These are phyloP conservation scores for Machimus atricapillus DNA, from an alignment of 2,888 invertebrate genomes.

Conservation along the genomic window DNA sequence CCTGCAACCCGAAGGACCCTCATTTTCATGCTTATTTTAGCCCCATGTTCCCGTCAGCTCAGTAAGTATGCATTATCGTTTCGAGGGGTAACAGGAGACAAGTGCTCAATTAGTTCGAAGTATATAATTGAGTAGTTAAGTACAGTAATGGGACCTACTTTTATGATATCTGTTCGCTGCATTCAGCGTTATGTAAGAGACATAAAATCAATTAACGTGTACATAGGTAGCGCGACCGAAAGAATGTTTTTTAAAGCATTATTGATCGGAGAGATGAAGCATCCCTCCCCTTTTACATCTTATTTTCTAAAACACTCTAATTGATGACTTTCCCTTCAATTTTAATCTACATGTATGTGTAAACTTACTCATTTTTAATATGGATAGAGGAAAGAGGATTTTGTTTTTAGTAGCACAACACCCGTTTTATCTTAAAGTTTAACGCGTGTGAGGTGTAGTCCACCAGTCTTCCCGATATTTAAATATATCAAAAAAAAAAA, in stretches of 20 bases:
- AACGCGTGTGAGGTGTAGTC: constrained; percentile 27
- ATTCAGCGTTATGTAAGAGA: background rate
- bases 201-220: background rate
- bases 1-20: background rate
- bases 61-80: constrained; percentile 7
- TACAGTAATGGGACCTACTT: constrained; percentile 35
- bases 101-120: background rate
- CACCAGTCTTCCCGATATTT: constrained; percentile 47
- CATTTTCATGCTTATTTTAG: background rate
- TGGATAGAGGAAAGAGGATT: background rate
- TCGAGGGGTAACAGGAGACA: background rate
- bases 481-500: constrained; percentile 1
- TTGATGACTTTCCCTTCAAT: background rate
- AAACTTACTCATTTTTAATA: constrained; percentile 10
- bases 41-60: background rate
- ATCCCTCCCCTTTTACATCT: background rate
- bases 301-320: background rate
- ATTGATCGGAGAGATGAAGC: background rate
- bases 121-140: constrained; percentile 19
- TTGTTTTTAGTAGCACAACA: constrained; percentile 8
- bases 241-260: background rate
- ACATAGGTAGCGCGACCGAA: background rate
- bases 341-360: background rate
- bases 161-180: constrained; percentile 1
- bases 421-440: background rate